Percentiles rank a stretch among this genome's conserved stretches.
phyloP scores from a whole-genome alignment of 2,797 vertebrate genomes.

The Melanotaenia trifasciata region DNA sequence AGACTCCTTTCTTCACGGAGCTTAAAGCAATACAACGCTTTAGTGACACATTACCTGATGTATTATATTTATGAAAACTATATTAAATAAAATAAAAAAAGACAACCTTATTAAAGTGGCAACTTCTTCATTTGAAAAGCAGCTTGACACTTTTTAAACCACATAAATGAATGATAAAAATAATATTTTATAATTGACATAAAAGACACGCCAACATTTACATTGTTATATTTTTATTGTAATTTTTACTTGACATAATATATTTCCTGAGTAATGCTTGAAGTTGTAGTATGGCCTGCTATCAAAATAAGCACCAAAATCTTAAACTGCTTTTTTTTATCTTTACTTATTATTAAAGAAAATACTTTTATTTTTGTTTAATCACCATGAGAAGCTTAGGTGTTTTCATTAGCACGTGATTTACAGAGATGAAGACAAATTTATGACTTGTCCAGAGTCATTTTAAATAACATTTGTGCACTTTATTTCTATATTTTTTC shows the following conservation, averaged over 20 bases:
- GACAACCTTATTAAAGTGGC: neutral
- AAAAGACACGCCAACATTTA: neutral
- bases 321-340: neutral
- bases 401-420: neutral
- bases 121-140: neutral
- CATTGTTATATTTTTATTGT: neutral
- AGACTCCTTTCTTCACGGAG: neutral
- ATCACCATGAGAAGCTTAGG: neutral
- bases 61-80: no score
- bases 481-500: neutral
- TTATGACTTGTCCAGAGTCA: neutral
- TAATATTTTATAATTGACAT: no score
- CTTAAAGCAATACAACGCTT: neutral
- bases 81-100: neutral
- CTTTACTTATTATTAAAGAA: neutral
- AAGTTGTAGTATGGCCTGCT: constrained; percentile 3
- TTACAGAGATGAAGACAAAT: neutral
- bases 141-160: neutral
- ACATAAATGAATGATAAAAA: neutral
- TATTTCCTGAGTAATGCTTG: neutral
- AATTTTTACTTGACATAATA: neutral
- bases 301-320: neutral
- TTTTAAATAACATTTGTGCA: neutral
- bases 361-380: constrained; percentile 1
- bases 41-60: no score